Base-by-base conservation (phyloP, 2,113 vertebrate species). In the Forbesichthys agassizii region DNA sequence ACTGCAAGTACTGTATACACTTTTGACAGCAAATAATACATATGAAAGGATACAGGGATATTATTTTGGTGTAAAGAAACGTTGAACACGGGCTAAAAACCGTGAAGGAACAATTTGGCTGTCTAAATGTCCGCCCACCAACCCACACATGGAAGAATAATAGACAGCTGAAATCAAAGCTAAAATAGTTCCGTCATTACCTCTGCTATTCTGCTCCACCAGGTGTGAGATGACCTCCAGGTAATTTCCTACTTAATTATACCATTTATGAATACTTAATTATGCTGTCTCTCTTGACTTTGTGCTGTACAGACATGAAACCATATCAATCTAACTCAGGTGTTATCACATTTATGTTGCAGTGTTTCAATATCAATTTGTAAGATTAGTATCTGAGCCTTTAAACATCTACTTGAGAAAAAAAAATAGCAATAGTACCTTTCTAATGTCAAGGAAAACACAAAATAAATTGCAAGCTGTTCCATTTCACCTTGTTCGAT, bases 381-480 rank as follows among this genome's bases (percentile, higher is more conserved):
- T n/a, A 56, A 47, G 63, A 68, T 71, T 33, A 48, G 49, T 73
- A 48, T 47, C 27, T 11, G 13, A 66, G 62, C 18, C 7, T 2
- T 68, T 76, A 49, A 57, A 77, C 80, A 68, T 65, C 4, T 49
- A 47, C 61, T 54, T 63, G 58, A 73, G 36, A 13, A 57, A 55
- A 69, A 61, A 47, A 63, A 69, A 61, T 13, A 53, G 14, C 13
- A 53, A 5, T 27, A 2, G 27, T 27, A 27, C 13, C 13, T 83
- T 56, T 76, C 61, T 90, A 92, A 92, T 92, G 90, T 90, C 89
- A 92, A 75, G 66, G 74, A 84, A 88, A 78, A 75, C 57, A 71
- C 7, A 62, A 70, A 78, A 52, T 62, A 84, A 89, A 88, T 87
- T 80, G 84, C 88, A 89, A 71, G 47, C 73, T 75, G 80, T 78